Evolutionary conservation across 2,797 vertebrate genomes (phyloP), one percentile per base, ranked within the genome.

Genomic region (Lepilemur ruficaudatus): DNA sequence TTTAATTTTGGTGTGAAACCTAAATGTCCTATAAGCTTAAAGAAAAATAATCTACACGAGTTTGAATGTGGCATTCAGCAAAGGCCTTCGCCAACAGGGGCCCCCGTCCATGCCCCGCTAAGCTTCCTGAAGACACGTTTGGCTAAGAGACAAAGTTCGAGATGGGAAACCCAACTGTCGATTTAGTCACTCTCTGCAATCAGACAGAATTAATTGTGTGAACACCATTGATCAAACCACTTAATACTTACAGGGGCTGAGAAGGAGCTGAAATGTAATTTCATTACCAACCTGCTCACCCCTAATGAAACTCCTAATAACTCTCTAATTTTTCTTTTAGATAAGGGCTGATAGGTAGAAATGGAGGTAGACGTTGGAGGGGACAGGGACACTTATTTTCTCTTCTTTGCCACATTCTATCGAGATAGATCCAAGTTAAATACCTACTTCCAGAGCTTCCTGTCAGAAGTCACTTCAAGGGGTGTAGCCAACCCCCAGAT

Each of bases 221-320:
- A 98, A 98, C 98, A 98, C 98, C 98, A 98, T 98, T 98, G 98
- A 99, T 98, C 98, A 98, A 98, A 98, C 98, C 98, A 98, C 98
- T 98, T 98, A 99, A 98, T 98, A 98, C 98, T 93, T 97, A 96
- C 30, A 95, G 98, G 97, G 98, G 93, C 98, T 97, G 97, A 97
- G 98, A 98, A 98, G 78, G 97, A 98, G 98, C 98, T 96, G 98
- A 98, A 98, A 98, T 98, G 98, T 98, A 98, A 99, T 98, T 99
- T 98, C 98, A 98, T 99, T 98, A 98, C 98, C 98, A 98, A 98
- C 98, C 98, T 98, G 98, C 98, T 98, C 98, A 97, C 96, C 98
- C 98, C 98, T 99, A 98, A 99, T 98, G 98, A 98, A 98, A 99
- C 98, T 98, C 97, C 98, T 99, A 98, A 98, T 98, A 98, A 98